Evolutionary conservation across 2,113 vertebrate species (phyloP), one percentile per base, ranked within the genome.

Genomic region (Xiphophorus hellerii): DNA sequence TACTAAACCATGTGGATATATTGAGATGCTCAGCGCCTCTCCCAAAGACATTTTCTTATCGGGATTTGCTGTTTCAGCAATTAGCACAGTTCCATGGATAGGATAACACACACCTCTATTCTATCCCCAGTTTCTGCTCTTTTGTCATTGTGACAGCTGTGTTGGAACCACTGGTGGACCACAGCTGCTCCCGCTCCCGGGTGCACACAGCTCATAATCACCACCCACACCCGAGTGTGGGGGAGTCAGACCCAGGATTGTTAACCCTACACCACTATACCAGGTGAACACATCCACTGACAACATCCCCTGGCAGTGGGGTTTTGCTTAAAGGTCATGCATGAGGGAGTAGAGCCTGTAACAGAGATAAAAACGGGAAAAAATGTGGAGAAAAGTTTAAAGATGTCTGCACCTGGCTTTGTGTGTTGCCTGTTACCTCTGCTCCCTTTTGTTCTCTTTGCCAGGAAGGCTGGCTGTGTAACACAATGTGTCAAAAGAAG

Each of bases 31-130:
- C 88, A 89, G 78, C 83, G 75, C 81, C 66, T 80, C 78, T 82
- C 33, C 67, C 30, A 29, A 75, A 86, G 83, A 83, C 90, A 83
- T 86, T 88, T 82, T 69, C 82, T 88, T 89, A 85, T 92, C 88
- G 62, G 77, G 30, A 60, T 60, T 62, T 91, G 91, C 91, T 76
- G 82, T 82, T 85, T 90, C 91, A 90, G 91, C 92, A 90, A 84
- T 83, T 84, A 80, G 80, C 60, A 69, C 51, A 62, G 69, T 77
- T 44, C 76, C 73, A 20, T 51, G 70, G 60, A 76, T 63, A 80
- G 70, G 62, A 78, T 66, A 69, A 51, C 76, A 73, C 75, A 48
- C 75, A 74, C 63, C 71, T 76, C 62, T 62, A 71, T 70, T 67
- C 67, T 65, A n/a, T 28, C 44, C 33, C 30, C 35, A 25, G 28